phyloP scores from a whole-genome alignment of 1,140 invertebrate genomes.

The Eumeta japonica region DNA sequence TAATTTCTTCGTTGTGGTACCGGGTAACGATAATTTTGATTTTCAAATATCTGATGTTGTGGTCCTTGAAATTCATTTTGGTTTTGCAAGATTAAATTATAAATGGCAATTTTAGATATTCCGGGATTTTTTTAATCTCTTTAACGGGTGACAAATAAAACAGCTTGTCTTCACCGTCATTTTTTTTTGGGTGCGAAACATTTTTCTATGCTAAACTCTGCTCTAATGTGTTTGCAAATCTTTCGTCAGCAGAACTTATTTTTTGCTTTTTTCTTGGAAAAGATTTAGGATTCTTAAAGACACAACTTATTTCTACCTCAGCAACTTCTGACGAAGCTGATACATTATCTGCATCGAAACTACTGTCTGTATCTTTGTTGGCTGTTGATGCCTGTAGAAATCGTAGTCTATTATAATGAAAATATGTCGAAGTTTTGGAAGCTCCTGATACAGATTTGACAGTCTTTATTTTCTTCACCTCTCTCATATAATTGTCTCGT shows the following conservation, averaged over 20 bases:
- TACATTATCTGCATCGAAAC: slow-evolving; percentile 12
- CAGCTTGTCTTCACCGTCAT: slow-evolving; percentile 22
- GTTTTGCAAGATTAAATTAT: slow-evolving; percentile 15
- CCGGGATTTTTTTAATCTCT: slow-evolving; percentile 20
- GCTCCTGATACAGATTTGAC: slow-evolving; percentile 9
- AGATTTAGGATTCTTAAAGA: slow-evolving; percentile 18
- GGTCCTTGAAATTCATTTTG: slow-evolving; percentile 5
- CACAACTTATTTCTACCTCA: slow-evolving; percentile 14
- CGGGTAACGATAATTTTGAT: slow-evolving; percentile 6
- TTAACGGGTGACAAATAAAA: slow-evolving; percentile 23
- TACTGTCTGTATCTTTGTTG: slow-evolving; percentile 14
- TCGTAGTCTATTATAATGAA: slow-evolving; percentile 15
- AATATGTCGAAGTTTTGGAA: slow-evolving; percentile 9
- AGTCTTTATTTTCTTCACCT: slow-evolving; percentile 9
- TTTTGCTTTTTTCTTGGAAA: slow-evolving; percentile 20
- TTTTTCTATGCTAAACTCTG: slow-evolving; percentile 16
- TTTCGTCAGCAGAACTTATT: slow-evolving; percentile 12
- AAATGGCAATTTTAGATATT: slow-evolving; percentile 21
- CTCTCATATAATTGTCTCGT: too few species aligned
- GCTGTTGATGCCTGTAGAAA: slow-evolving; percentile 15
- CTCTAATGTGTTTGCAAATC: slow-evolving; percentile 15
- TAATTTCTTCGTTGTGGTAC: slow-evolving; percentile 6
- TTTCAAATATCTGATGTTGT: slow-evolving; percentile 6
- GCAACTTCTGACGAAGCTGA: slow-evolving; percentile 13
- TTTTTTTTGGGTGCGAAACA: slow-evolving; percentile 14